phyloP scores from a whole-genome alignment of 2,113 vertebrate genomes.

The Balaeniceps rex region DNA sequence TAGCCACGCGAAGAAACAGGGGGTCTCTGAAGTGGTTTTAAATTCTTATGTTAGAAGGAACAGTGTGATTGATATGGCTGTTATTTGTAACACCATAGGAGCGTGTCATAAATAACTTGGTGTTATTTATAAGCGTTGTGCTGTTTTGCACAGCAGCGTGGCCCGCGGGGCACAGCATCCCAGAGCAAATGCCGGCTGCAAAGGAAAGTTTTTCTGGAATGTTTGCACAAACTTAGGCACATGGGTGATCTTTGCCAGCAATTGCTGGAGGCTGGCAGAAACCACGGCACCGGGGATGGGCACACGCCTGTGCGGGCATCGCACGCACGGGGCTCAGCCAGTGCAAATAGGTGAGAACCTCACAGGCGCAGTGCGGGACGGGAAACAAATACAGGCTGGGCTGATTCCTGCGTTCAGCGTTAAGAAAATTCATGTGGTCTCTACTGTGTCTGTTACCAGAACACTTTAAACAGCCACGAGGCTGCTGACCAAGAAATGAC shows the following conservation, averaged over 20 bases:
- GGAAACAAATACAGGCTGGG: background rate
- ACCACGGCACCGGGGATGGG: accelerated
- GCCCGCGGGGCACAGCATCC: background rate
- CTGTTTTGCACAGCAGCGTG: background rate
- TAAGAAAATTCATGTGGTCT: background rate
- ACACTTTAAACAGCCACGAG: background rate
- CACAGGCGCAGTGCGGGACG: accelerated
- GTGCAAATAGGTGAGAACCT: accelerated
- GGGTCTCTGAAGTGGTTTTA: background rate
- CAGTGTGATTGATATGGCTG: background rate
- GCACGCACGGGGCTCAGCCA: accelerated
- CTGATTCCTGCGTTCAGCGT: background rate
- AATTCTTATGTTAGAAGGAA: background rate
- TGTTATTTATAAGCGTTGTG: background rate
- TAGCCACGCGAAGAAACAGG: background rate
- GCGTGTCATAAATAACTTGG: background rate
- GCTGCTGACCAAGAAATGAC: background rate
- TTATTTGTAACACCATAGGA: background rate
- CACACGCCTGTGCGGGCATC: accelerated
- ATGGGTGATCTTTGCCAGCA: accelerated
- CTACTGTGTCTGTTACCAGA: background rate
- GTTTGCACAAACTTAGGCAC: background rate
- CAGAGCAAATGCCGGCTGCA: accelerated
- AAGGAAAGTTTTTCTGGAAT: accelerated
- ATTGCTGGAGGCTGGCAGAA: background rate